Evolutionary conservation across 2,113 vertebrate species (phyloP).

Genomic region (Gulo gulo): DNA sequence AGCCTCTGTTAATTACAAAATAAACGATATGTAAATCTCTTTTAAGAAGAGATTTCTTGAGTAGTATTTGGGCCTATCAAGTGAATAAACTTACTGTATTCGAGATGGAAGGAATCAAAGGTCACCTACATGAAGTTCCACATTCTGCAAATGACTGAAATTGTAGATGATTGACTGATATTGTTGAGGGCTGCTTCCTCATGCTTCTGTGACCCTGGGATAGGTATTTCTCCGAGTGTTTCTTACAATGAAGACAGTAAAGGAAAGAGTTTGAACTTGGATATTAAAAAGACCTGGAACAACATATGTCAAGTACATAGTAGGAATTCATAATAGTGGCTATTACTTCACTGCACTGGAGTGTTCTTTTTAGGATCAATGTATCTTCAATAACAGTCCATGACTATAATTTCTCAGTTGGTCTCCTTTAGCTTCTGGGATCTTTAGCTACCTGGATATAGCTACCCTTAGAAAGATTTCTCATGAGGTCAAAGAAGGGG

Average conservation of each 20-base stretch:
- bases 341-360: neutral
- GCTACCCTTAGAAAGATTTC: neutral
- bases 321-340: neutral
- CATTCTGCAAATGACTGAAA: neutral
- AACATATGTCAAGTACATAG: neutral
- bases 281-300: neutral
- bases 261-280: neutral
- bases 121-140: neutral
- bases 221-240: neutral
- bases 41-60: neutral
- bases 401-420: neutral
- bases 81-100: neutral
- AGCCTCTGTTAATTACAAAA: neutral
- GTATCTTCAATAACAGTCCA: neutral
- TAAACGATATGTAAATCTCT: neutral
- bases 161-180: neutral
- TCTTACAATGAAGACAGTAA: neutral
- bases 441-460: neutral
- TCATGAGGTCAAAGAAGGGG: neutral
- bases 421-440: constrained; percentile 1
- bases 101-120: neutral
- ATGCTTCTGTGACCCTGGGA: neutral
- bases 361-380: neutral
- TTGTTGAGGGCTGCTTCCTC: neutral
- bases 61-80: neutral